Evolutionary conservation across 2,888 invertebrate genomes (phyloP), one percentile per base, ranked within the genome.

Genomic region (Noctua janthina): DNA sequence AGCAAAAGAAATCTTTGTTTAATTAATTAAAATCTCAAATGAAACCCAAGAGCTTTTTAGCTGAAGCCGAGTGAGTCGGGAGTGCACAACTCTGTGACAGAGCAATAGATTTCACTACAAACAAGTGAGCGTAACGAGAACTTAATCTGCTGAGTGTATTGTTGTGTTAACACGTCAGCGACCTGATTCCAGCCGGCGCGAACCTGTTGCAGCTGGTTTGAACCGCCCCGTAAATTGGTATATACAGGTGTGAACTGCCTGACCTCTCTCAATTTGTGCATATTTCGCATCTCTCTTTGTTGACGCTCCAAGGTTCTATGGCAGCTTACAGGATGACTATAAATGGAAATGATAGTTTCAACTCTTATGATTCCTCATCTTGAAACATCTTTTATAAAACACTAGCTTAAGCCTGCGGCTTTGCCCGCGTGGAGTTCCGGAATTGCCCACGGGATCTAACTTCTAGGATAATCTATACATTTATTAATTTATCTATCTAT

Each of bases 141-240:
- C 78, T 80, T 83, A 80, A 88, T 87, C 76, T 80, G 83, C 76
- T 74, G 83, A 87, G 86, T 87, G 83, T 86, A 79, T 83, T 86
- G 74, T 86, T 80, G 74, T 88, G 83, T 87, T 83, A 51, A 75
- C 67, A 76, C 39, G 76, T 17, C 20, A 43, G 43, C 73, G 46
- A 70, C 56, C 70, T 35, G 71, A 51, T 64, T 49, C n/a, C 35
- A 6, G 49, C 56, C 59, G 39, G n/a, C 15, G 62, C 35, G 54
- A 74, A 46, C 69, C 29, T 20, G 39, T 17, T 59, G 62, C 72
- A 82, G n/a, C 73, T 39, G 67, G 46, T 17, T 23, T 8, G 6
- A 64, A 71, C 59, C 17, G 49, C n/a, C 11, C n/a, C 11, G 20
- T 20, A 7, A 64, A 77, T 35, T 46, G 20, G 15, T 66, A 51